Evolutionary conservation across 2,888 invertebrate genomes (phyloP), one percentile per base, ranked within the genome.

Genomic region (Schizotus pectinicornis): DNA sequence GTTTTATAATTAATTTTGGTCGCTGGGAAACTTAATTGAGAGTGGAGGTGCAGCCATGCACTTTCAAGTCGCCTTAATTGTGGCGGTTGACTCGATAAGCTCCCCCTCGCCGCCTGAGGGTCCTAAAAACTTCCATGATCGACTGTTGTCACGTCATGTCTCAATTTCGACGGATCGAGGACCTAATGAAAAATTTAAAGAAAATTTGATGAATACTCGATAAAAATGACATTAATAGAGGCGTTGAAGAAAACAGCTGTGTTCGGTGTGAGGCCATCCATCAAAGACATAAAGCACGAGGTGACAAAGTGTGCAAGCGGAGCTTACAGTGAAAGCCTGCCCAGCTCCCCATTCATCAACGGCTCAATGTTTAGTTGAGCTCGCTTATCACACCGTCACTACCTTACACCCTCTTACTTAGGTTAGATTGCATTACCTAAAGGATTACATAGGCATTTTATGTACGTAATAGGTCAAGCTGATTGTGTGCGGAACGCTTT

Each of bases 291-390:
- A 74, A 76, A 75, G 75, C 73, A 70, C 67, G 69, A 74, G 74
- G 76, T 76, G 76, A 76, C 76, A 76, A 77, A 77, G 76, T 76
- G 76, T 74, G 74, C 74, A 74, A 74, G 74, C 73, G 68, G 69
- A 73, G 73, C 72, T 74, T 73, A 73, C 65, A 69, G 65, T 69
- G 68, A 72, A 70, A 72, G 73, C 73, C 64, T 67, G 70, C 70
- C 73, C 73, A 69, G 69, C 71, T 67, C 72, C 66, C 71, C 74
- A 77, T 77, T 76, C 77, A 77, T 75, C 75, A 75, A 68, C 66
- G 68, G 72, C 74, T 73, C 74, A 71, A 73, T 73, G 73, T 71
- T 71, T 71, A 72, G 71, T 70, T 64, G 68, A 67, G 70, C 68
- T 69, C 67, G 69, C 71, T 71, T 71, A 72, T 71, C 70, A 64